Evolutionary conservation across 2,113 vertebrate species (phyloP), one percentile per base, ranked within the genome.

Genomic region (Nasalis larvatus): DNA sequence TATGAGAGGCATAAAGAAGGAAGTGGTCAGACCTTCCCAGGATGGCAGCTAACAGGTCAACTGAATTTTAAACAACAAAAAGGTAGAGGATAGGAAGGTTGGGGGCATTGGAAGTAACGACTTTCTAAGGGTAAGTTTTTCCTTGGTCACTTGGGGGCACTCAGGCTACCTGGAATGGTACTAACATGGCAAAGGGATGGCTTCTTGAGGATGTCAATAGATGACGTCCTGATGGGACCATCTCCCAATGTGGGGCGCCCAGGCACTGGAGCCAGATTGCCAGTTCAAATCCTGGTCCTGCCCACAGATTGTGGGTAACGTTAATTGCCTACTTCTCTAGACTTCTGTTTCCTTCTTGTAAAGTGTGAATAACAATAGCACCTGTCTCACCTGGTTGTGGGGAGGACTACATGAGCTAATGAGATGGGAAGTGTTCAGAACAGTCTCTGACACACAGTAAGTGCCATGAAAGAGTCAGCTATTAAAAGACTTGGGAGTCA

Each of bases 311-410:
- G 3, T 1, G 8, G 66, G 80, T 30, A 17, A 32, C n/a, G 7
- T 63, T 8, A 60, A 17, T 54, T 8, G 54, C 40, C 73, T 37
- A 20, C 35, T 49, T 52, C 82, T 58, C 21, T 9, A 37, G 76
- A 66, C 17, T 52, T 76, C 56, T 6, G 6, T 27, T 18, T 54
- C 69, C 85, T 84, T 56, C 25, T 69, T 49, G 1, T 4, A 68
- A 71, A 49, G 11, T n/a, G 30, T 16, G 76, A 56, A 23, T 32
- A 7, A 32, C 10, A 45, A 63, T 0, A 68, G 71, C 35, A 9
- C 1, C 25, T 8, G 0, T n/a, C 35, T 56, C 52, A 25, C 10
- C 27, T 1, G 16, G 32, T 1, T 42, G 25, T 3, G 1, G 76
- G 54, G 17, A 23, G 16, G 20, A 8, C 45, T 0, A 21, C 4